Base-by-base conservation (phyloP, 2,797 vertebrate genomes). In the Mastacembelus armatus region DNA sequence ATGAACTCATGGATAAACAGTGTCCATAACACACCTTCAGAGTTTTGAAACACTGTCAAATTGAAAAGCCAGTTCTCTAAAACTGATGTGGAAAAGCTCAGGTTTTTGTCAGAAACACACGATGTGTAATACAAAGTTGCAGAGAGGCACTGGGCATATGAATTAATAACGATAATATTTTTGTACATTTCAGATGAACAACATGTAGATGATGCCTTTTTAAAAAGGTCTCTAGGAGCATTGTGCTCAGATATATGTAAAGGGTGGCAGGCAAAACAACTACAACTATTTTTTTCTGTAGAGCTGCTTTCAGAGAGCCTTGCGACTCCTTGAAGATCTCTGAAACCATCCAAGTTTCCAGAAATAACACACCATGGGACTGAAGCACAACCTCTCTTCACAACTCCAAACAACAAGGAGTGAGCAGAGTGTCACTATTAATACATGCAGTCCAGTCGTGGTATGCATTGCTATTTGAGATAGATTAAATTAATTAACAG, bases 291-390 rank as follows among this genome's bases (percentile, higher is more conserved):
- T 8, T 59, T 63, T 81, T 71, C 54, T 73, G 58, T 85, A 88
- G 80, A 90, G 85, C 15, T 82, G 66, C 86, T 90, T 90, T 85
- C 80, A 86, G 74, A 59, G 78, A 90, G 88, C 74, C 85, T 83
- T 77, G 58, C 58, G 69, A 85, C 83, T 89, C 86, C 72, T 85
- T 85, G 84, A 91, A 91, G 84, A 86, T 75, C 86, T 91, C 88
- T 88, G 87, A 89, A 92, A 90, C 86, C 56, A 38, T 84, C 78
- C 68, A 80, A 85, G 85, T 90, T 91, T 90, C 86, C 81, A 87
- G 80, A 82, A 85, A 84, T 83, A 89, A 91, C 85, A 88, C 79
- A 81, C 74, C 86, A 78, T 75, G 81, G 61, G 84, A 90, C 87
- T 85, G 86, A 90, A 90, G 88, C 84, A 76, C 39, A 78, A 84